phyloP scores from a whole-genome alignment of 2,113 vertebrate genomes.

The Megatriorchis doriae region DNA sequence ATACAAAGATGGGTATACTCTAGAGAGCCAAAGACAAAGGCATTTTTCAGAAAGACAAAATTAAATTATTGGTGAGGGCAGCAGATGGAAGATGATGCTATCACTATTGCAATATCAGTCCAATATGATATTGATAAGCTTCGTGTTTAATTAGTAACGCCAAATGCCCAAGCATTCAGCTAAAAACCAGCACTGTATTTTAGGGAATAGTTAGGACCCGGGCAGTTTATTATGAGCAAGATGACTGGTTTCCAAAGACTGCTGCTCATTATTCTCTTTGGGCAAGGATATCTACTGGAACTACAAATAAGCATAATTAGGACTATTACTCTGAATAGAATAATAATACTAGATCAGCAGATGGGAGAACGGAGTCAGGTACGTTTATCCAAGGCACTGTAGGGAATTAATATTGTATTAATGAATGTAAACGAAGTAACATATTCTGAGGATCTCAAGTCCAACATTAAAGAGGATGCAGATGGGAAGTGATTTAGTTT shows the following conservation, averaged over 20 bases:
- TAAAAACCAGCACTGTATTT: not conserved
- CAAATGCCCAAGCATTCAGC: not conserved
- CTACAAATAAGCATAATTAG: constrained; percentile 29
- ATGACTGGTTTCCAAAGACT: not conserved
- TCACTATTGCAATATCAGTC: not conserved
- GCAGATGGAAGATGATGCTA: not conserved
- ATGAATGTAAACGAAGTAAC: not conserved
- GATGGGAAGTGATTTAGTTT: constrained; percentile 27
- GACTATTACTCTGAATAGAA: not conserved
- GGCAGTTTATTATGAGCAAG: not conserved
- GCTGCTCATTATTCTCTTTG: not conserved
- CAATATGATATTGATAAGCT: not conserved
- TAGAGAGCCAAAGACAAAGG: not conserved
- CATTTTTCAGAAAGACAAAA: not conserved
- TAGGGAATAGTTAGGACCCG: not conserved
- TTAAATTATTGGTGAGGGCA: not conserved
- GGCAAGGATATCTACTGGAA: constrained; percentile 11
- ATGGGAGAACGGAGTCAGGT: constrained; percentile 38
- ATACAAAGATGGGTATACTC: not conserved
- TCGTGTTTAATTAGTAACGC: not conserved
- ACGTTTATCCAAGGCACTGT: not conserved
- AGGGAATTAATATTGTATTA: not conserved
- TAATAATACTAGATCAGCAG: not conserved
- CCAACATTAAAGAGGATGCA: not conserved
- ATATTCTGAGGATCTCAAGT: not conserved